Evolutionary conservation across 2,888 invertebrate genomes (phyloP).

Genomic region (Lasioglossum lativentre): DNA sequence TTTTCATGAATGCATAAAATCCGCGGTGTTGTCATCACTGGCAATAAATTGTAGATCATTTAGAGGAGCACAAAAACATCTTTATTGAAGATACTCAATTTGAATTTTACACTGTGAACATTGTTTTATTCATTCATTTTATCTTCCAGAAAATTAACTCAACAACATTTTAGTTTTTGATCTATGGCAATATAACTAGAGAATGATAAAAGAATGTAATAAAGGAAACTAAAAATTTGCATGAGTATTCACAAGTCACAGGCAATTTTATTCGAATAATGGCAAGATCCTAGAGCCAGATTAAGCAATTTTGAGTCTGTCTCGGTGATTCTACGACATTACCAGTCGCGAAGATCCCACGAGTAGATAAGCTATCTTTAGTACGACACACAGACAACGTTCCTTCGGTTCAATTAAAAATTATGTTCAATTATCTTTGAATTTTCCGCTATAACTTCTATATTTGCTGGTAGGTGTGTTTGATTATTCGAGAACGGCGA

Average conservation of each 20-base stretch:
- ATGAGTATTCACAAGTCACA: not conserved
- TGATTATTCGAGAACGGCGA: not conserved
- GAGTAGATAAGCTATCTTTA: not conserved
- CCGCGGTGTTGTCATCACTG: too few relatives aligned
- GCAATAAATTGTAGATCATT: too few relatives aligned
- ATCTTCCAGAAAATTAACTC: too few relatives aligned
- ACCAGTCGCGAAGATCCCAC: not conserved
- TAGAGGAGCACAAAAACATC: too few relatives aligned
- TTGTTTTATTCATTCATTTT: too few relatives aligned
- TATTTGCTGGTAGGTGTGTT: not conserved
- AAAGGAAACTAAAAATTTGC: not conserved
- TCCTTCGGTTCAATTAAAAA: not conserved
- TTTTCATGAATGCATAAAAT: too few relatives aligned
- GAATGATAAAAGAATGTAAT: not conserved
- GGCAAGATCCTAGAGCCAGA: not conserved
- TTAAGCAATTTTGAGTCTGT: not conserved
- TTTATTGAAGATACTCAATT: too few relatives aligned
- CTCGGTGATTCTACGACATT: not conserved
- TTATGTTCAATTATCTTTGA: not conserved
- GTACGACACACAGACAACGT: not conserved
- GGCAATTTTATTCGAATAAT: not conserved
- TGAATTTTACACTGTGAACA: too few relatives aligned
- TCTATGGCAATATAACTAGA: too few relatives aligned
- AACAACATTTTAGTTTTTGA: too few relatives aligned
- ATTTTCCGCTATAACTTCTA: not conserved